Percentiles rank a stretch among this genome's conserved stretches.
These are phyloP conservation scores for Drosophila watanabei DNA, from an alignment of 1,140 invertebrate species.

Conservation along the genomic window DNA sequence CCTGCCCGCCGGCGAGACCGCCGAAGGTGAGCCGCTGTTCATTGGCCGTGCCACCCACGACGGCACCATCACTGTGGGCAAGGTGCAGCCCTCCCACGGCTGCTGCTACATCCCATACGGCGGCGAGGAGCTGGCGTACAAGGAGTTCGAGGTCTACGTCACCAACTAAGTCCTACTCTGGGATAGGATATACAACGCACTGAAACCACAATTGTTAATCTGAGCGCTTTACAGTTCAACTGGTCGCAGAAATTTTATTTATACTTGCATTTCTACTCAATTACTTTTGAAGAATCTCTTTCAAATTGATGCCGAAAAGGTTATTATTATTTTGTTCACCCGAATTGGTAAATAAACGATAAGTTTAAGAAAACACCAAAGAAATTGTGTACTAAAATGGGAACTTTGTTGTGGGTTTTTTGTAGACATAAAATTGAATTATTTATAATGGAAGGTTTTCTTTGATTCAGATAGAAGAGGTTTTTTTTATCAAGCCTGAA, in stretches of 20 bases:
- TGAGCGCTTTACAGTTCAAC: conserved; percentile 57
- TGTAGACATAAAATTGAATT: neutral
- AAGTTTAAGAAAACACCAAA: conserved; percentile 27
- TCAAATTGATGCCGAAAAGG: conserved; percentile 23
- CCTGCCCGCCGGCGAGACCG: conserved; percentile 90
- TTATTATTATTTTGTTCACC: conserved; percentile 43
- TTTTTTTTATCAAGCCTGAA: neutral
- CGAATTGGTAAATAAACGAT: conserved; percentile 45
- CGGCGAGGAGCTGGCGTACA: conserved; percentile 90
- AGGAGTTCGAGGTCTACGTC: conserved; percentile 91
- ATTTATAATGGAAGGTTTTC: neutral
- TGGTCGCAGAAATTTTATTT: conserved; percentile 54
- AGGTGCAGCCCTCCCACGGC: conserved; percentile 90
- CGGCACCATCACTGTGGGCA: conserved; percentile 89
- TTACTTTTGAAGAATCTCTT: conserved; percentile 46
- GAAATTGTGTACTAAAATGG: too few relatives aligned
- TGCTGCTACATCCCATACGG: conserved; percentile 91
- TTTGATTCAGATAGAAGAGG: too few relatives aligned
- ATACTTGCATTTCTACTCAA: conserved; percentile 53
- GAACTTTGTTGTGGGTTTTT: neutral
- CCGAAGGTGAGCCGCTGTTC: conserved; percentile 91
- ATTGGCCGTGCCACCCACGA: conserved; percentile 90
- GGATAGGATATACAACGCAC: conserved; percentile 24
- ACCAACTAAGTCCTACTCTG: conserved; percentile 55
- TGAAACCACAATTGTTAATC: conserved; percentile 49